Evolutionary conservation across 2,888 invertebrate species (phyloP).

Genomic region (Pristionchus japonicus): DNA sequence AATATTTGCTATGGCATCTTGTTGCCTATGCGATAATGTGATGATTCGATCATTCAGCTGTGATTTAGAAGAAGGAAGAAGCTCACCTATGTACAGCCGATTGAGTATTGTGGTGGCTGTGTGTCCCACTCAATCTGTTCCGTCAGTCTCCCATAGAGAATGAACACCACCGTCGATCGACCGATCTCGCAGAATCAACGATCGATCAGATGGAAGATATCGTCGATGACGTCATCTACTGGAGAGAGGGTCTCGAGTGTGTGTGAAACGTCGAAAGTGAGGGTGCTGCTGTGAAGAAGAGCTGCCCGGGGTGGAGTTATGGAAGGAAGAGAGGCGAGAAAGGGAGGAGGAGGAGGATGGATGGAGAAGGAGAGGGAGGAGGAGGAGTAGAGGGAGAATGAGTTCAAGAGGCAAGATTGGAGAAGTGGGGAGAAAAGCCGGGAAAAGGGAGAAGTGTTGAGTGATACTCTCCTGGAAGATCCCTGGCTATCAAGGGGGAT

Average conservation of each 20-base stretch:
- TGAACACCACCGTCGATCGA: neutral
- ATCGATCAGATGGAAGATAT: neutral
- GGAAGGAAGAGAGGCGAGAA: neutral
- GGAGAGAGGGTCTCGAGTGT: neutral
- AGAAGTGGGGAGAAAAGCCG: neutral
- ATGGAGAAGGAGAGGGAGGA: constrained; percentile 9
- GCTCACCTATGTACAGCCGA: constrained; percentile 46
- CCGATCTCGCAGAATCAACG: neutral
- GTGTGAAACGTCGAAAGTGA: neutral
- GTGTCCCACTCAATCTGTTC: constrained; percentile 27
- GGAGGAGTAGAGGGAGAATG: neutral
- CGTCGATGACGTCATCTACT: neutral
- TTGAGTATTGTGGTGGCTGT: constrained; percentile 45
- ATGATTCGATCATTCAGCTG: too few species aligned
- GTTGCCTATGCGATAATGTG: neutral
- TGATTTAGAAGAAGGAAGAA: neutral
- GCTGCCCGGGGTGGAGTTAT: constrained; percentile 9
- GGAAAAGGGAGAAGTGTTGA: neutral
- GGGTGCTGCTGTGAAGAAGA: neutral
- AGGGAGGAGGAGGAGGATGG: constrained; percentile 9
- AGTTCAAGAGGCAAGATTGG: constrained; percentile 34
- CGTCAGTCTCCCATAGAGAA: constrained; percentile 36
- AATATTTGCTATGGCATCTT: too few species aligned
- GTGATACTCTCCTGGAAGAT: constrained; percentile 14
- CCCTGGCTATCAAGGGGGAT: neutral